Base-by-base conservation (phyloP, 2,797 vertebrate genomes). In the Malurus leucopterus region DNA sequence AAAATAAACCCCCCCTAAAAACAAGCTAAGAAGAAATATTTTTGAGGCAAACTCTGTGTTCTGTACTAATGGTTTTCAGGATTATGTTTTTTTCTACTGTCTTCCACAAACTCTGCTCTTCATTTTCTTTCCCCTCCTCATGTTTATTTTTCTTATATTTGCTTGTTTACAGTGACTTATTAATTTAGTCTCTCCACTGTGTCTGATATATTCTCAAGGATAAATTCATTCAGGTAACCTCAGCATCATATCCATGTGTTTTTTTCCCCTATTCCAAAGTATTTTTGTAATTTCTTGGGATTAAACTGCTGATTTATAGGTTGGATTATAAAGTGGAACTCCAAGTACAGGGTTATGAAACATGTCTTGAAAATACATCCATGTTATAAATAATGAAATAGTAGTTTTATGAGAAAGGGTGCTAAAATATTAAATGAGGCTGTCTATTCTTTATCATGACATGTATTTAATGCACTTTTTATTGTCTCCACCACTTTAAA, bases 361-460 rank as follows among this genome's bases (percentile, higher is more conserved):
- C 41, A 67, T 24, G 55, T 55, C 75, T 93, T 85, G 91, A 69
- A 95, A 91, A 94, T 70, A 69, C 36, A 75, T 90, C 75, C 65
- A 49, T 85, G 57, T 76, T 89, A 91, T 87, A 86, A 93, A 92
- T 93, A 93, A 86, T 92, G 70, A 91, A 94, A 69, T 41, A 54
- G 53, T 46, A 55, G 49, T 77, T 95, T 85, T 63, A 85, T 81
- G 72, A 77, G 65, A 88, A 77, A 88, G 54, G 32, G 44, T 86
- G 86, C 65, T 94, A 83, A 95, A 95, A 94, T 93, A 90, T 91
- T 94, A 91, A 95, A 90, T 90, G 78, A 91, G 34, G 5, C 38
- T 71, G 69, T 77, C 91, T 92, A 26, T 87, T 93, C 87, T 86
- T 88, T 84, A 82, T 79, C 41, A 61, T 82, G 91, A 73, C 74